Percentiles rank a stretch among this genome's conserved stretches.
phyloP scores from a whole-genome alignment of 2,797 vertebrate species.

The Gymnopithys bicolor region DNA sequence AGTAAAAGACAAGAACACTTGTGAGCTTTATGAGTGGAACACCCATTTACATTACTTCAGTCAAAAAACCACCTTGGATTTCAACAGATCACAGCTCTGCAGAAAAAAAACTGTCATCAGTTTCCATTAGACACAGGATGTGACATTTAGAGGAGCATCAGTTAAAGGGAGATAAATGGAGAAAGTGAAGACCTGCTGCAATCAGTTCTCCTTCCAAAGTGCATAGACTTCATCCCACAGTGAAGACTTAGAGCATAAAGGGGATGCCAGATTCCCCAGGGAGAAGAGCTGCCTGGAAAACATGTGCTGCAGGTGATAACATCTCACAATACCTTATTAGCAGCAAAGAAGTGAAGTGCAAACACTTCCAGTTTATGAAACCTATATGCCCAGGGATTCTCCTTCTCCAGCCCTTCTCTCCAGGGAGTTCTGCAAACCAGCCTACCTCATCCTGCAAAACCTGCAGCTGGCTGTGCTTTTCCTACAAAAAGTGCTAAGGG shows the following conservation, averaged over 20 bases:
- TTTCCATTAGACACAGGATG: neutral
- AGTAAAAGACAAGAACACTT: neutral
- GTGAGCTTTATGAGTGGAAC: neutral
- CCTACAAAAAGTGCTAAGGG: neutral
- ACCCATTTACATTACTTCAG: neutral
- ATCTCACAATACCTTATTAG: neutral
- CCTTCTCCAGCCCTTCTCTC: neutral
- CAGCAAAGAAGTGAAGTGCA: neutral
- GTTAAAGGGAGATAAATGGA: neutral
- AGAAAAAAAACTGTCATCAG: neutral
- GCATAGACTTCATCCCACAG: neutral
- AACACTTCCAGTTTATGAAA: neutral
- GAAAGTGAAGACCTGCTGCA: neutral
- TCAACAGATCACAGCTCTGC: neutral
- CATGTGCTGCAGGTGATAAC: neutral
- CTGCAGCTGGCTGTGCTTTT: neutral
- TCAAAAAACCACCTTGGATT: neutral
- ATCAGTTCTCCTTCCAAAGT: neutral
- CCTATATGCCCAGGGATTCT: neutral
- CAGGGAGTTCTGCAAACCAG: neutral
- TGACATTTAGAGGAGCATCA: neutral
- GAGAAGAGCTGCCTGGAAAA: neutral
- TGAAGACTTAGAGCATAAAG: neutral
- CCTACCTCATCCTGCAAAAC: neutral
- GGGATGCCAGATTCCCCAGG: neutral